phyloP scores from a whole-genome alignment of 2,113 vertebrate species.

The Thalassoma bifasciatum region DNA sequence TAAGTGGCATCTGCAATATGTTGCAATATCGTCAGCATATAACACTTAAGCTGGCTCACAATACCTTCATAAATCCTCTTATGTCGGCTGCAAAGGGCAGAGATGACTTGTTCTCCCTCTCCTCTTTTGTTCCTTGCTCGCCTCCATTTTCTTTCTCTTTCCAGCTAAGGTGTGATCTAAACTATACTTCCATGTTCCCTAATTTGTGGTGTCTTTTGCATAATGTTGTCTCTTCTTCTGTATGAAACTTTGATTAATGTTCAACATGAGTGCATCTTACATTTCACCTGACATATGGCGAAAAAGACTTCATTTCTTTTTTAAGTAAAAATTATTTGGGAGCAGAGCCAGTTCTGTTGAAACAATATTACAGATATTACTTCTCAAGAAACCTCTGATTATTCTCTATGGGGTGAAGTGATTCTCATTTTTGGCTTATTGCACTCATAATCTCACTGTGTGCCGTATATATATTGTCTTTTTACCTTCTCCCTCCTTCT shows the following conservation, averaged over 20 bases:
- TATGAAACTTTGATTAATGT: constrained; percentile 38
- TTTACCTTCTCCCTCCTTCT: constrained; percentile 77
- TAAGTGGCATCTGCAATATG: constrained; percentile 58
- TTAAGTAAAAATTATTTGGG: constrained; percentile 56
- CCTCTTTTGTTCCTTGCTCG: no score
- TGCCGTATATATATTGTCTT: constrained; percentile 83
- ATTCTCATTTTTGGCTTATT: constrained; percentile 80
- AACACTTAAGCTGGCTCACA: constrained; percentile 56
- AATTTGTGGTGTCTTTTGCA: constrained; percentile 16
- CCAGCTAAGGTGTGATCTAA: no score
- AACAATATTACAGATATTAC: constrained; percentile 81
- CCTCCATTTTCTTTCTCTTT: no score
- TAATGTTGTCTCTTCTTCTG: constrained; percentile 4
- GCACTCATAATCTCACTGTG: constrained; percentile 76
- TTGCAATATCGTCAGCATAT: constrained; percentile 65
- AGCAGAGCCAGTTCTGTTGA: constrained; percentile 70
- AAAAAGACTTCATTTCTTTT: constrained; percentile 42
- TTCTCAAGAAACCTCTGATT: constrained; percentile 79
- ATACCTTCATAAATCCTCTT: constrained; percentile 61
- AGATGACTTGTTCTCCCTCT: not conserved
- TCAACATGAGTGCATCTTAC: constrained; percentile 25
- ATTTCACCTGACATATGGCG: constrained; percentile 37
- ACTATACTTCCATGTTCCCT: not conserved
- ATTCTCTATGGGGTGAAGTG: constrained; percentile 77
- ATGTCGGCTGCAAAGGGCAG: constrained; percentile 29